Percentiles rank a stretch among this genome's conserved stretches.
Conservation (phyloP, 2,888 invertebrate genomes). For the Drosophila neutralis region DNA sequence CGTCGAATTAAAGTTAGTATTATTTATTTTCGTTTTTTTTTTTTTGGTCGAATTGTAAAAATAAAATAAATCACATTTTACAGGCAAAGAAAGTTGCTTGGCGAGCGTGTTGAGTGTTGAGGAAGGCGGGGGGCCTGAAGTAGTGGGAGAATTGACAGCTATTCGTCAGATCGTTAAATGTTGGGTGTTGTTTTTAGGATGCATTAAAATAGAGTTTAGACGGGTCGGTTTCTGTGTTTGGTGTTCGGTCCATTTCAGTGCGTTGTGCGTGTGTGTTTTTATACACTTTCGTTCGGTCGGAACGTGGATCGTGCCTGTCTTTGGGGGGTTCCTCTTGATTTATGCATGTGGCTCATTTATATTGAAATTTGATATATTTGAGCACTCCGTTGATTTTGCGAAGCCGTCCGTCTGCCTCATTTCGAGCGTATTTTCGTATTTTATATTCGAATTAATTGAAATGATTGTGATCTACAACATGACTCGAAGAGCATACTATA, state of each 20-base stretch:
- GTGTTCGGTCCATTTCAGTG: constrained; percentile 29
- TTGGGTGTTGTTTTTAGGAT: constrained; percentile 41
- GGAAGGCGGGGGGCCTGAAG: background rate
- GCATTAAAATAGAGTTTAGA: constrained; percentile 54
- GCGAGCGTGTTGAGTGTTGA: constrained; percentile 1
- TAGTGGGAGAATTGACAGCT: constrained; percentile 56
- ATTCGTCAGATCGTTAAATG: constrained; percentile 73
- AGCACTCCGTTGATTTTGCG: constrained; percentile 71
- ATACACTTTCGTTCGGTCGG: constrained; percentile 58
- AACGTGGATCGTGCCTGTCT: constrained; percentile 22
- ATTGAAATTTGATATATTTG: constrained; percentile 79
- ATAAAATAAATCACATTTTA: constrained; percentile 72
- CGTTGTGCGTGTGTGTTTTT: constrained; percentile 47
- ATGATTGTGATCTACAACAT: constrained; percentile 80
- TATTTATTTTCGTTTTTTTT: constrained; percentile 15
- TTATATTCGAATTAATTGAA: constrained; percentile 79
- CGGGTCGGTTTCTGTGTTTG: constrained; percentile 10
- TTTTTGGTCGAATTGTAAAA: constrained; percentile 54
- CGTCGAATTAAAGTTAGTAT: constrained; percentile 70
- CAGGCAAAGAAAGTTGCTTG: constrained; percentile 54
- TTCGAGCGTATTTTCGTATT: constrained; percentile 61
- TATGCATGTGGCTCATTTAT: constrained; percentile 74
- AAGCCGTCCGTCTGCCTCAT: constrained; percentile 62
- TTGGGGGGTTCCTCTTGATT: constrained; percentile 64
- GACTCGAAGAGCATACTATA: constrained; percentile 40